Conservation (phyloP, 2,797 vertebrate genomes). For the Tapera naevia region DNA sequence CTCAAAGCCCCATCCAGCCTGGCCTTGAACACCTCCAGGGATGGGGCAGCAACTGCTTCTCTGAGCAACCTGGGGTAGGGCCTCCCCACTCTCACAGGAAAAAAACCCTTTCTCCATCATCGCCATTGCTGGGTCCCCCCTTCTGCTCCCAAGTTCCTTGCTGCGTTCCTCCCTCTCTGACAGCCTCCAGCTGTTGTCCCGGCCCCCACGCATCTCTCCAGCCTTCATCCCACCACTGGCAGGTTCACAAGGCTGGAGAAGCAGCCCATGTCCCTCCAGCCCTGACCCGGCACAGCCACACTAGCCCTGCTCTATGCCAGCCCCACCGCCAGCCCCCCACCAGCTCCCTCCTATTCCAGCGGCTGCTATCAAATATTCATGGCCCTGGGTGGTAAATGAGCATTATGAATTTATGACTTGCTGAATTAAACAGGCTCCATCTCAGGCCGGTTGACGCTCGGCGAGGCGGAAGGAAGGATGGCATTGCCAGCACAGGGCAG, state of each 20-base stretch:
- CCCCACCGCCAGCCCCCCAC: not conserved
- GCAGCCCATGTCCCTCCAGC: not conserved
- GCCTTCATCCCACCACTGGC: not conserved
- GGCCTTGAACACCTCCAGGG: no score
- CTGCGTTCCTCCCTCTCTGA: not conserved
- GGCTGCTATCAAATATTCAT: constrained; percentile 54
- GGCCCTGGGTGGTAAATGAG: constrained; percentile 25
- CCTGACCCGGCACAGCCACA: fast-evolving
- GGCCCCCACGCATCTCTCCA: not conserved
- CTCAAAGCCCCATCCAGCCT: no score
- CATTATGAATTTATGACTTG: constrained; percentile 65
- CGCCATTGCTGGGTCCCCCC: fast-evolving
- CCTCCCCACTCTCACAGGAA: no score
- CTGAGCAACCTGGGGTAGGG: no score
- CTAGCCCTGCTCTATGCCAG: not conserved
- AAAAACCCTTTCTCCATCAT: not conserved
- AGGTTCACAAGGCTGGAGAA: not conserved
- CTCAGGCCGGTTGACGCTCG: not conserved
- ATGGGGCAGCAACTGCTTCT: no score
- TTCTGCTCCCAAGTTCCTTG: not conserved
- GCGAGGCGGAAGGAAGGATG: not conserved
- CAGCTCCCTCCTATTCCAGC: not conserved
- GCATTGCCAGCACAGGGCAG: not conserved
- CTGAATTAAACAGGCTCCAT: constrained; percentile 36
- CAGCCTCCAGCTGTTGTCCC: constrained; percentile 6